A percentile compares a stretch with the other conserved stretches of the same genome.
Conservation (phyloP, 2,113 vertebrate species). For the Sebastes schlegelii region DNA sequence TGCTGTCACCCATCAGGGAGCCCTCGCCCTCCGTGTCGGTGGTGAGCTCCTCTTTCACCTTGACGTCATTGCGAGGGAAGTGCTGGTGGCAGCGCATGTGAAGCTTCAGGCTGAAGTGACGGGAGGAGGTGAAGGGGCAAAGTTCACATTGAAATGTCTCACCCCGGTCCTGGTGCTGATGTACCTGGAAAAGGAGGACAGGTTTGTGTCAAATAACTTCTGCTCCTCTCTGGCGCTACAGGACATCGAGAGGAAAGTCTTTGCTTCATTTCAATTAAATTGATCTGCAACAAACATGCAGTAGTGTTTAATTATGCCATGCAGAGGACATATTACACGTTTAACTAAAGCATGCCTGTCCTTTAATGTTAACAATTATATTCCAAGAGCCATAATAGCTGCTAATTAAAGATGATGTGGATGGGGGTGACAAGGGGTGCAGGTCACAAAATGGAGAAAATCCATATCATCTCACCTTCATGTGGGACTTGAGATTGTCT, state of each 20-base stretch:
- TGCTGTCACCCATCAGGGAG: conserved; percentile 86
- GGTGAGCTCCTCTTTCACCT: conserved; percentile 97
- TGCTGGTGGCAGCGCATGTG: conserved; percentile 99
- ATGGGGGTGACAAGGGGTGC: not conserved
- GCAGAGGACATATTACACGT: conserved; percentile 14
- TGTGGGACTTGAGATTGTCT: conserved; percentile 99
- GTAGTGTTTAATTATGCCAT: conserved; percentile 17
- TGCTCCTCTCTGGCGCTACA: not conserved
- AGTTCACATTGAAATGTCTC: conserved; percentile 99
- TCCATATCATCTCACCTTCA: conserved; percentile 91
- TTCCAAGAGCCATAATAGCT: conserved; percentile 15
- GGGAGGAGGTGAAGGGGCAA: conserved; percentile 98
- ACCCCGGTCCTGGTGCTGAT: conserved; percentile 99
- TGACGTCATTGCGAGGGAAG: conserved; percentile 95
- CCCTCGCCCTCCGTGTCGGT: conserved; percentile 94
- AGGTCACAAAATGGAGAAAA: conserved; percentile 18
- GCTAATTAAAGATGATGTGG: conserved; percentile 25
- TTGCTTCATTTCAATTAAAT: conserved; percentile 6
- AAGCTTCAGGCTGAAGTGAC: conserved; percentile 99
- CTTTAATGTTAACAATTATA: conserved; percentile 49
- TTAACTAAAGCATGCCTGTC: conserved; percentile 26
- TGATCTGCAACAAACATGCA: conserved; percentile 14
- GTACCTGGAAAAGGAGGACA: conserved; percentile 86
- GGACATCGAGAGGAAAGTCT: conserved; percentile 1
- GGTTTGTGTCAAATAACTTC: conserved; percentile 19